A percentile compares a stretch with the other conserved stretches of the same genome.
These are phyloP conservation scores for Ceratosolen fusciceps DNA, from an alignment of 1,140 invertebrate species.

Conservation along the genomic window DNA sequence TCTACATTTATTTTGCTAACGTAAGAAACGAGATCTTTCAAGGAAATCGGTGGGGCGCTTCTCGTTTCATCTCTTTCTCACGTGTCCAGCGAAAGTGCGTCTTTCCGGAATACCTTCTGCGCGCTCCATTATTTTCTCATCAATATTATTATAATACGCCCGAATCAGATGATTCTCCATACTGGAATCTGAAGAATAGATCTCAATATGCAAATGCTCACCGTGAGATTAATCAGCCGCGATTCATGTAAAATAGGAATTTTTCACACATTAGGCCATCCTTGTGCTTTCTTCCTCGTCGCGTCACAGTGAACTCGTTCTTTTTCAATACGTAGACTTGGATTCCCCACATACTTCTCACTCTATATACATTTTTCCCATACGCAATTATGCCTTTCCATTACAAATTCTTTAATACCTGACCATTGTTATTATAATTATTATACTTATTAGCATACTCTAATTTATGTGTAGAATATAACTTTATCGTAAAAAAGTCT, in stretches of 20 bases:
- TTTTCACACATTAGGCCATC: background rate
- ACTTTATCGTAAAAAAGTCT: no score
- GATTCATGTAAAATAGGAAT: background rate
- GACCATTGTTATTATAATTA: no score
- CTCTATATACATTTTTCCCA: no score
- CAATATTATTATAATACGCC: background rate
- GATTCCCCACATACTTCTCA: no score
- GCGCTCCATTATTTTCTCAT: background rate
- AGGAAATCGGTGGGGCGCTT: conserved; percentile 16
- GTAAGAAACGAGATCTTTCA: conserved; percentile 26
- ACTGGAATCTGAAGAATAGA: background rate
- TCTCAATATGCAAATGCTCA: background rate
- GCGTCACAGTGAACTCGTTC: background rate
- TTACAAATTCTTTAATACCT: no score
- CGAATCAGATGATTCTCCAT: background rate
- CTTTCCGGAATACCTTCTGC: background rate
- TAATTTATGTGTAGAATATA: no score
- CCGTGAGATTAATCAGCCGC: background rate
- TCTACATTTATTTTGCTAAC: conserved; percentile 27
- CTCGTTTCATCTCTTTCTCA: conserved; percentile 26
- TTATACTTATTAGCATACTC: no score
- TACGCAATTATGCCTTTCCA: no score
- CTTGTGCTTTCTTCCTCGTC: background rate
- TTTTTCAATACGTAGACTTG: background rate
- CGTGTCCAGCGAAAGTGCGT: conserved; percentile 27